A percentile compares a stretch with the other conserved stretches of the same genome.
phyloP scores from a whole-genome alignment of 2,113 vertebrate genomes.

The Microcebus griseorufus region DNA sequence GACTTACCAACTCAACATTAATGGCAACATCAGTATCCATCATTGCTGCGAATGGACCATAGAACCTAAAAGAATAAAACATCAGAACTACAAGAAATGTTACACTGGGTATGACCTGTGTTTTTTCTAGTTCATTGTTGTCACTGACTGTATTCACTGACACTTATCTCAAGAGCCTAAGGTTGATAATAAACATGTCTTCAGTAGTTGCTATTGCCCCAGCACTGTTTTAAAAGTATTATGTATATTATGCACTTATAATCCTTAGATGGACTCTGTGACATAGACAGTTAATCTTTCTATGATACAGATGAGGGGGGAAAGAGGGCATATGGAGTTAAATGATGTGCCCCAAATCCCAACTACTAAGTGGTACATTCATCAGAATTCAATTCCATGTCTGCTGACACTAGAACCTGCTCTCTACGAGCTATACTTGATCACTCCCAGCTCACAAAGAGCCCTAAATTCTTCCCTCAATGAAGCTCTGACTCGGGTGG shows the following conservation, averaged over 20 bases:
- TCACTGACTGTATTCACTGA: background rate
- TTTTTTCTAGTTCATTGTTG: background rate
- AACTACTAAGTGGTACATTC: background rate
- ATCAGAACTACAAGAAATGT: background rate
- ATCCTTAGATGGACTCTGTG: background rate
- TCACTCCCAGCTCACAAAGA: background rate
- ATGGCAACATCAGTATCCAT: background rate
- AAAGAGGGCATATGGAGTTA: background rate
- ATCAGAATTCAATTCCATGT: background rate
- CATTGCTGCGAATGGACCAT: background rate
- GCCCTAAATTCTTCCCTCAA: background rate
- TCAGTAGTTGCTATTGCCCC: background rate
- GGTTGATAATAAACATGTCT: background rate
- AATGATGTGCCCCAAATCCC: background rate
- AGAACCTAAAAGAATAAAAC: background rate
- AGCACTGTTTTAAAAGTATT: background rate
- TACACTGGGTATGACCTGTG: background rate
- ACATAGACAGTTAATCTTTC: background rate
- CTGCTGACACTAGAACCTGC: background rate
- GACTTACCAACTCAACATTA: background rate
- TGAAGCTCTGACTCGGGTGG: no score
- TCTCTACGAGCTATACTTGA: background rate
- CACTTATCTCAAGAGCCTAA: background rate
- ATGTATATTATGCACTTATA: background rate
- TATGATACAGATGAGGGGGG: background rate